A percentile compares a stretch with the other conserved stretches of the same genome.
Evolutionary conservation across 2,888 invertebrate genomes (phyloP).

Genomic region (Salticus scenicus): DNA sequence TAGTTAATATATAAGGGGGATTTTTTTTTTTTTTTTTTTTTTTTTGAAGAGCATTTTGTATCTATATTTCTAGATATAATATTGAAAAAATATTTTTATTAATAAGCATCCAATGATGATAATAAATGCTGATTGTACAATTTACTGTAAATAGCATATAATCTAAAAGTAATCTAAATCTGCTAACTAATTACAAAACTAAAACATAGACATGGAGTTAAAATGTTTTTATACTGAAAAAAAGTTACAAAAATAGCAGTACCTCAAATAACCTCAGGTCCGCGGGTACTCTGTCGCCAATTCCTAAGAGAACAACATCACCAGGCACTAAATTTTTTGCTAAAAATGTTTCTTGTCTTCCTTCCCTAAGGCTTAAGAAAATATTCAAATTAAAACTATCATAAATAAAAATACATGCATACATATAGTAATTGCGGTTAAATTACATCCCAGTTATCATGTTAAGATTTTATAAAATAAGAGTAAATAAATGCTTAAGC

Average conservation of each 20-base stretch:
- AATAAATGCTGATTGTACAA: no score
- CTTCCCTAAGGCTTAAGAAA: conserved; percentile 86
- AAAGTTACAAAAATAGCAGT: conserved; percentile 50
- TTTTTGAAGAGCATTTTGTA: no score
- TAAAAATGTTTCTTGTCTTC: conserved; percentile 89
- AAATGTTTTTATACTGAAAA: neutral
- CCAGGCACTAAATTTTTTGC: conserved; percentile 98
- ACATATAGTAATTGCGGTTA: neutral
- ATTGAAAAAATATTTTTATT: no score
- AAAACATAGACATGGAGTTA: no score
- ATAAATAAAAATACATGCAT: neutral
- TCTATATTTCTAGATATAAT: no score
- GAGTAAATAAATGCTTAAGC: no score
- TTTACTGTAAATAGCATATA: no score
- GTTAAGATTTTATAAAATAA: neutral
- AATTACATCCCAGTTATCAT: neutral
- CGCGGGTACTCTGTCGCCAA: conserved; percentile 97
- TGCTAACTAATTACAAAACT: no score
- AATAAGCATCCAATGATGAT: no score
- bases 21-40: no score
- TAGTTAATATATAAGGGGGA: no score
- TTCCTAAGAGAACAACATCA: conserved; percentile 92
- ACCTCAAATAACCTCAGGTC: conserved; percentile 94
- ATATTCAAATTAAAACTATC: conserved; percentile 13
- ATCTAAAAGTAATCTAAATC: no score